Base-by-base conservation (phyloP, 92 coral and sea anemone species). In the Umimayanthus chanpuru region DNA sequence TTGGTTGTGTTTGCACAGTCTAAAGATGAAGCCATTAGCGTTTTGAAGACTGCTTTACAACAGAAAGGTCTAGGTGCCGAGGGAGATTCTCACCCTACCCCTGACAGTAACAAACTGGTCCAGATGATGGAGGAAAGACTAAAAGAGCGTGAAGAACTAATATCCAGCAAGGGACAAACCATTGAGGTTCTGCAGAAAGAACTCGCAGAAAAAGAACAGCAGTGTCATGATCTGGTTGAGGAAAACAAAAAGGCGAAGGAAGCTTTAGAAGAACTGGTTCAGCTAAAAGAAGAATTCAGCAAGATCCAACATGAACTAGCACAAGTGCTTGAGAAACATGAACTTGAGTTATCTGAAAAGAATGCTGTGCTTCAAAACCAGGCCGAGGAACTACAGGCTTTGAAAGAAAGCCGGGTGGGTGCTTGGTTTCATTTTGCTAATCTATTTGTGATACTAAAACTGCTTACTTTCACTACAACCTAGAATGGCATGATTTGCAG, bases 21-120 rank as follows among this genome's bases (percentile, higher is more conserved):
- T 16, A 97, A 97, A 82, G 99, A 97, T 83, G 99, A 97, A 89
- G 99, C 98, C 23, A 94, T 97, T 77, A 95, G 81, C 64, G 99
- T 97, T 28, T 76, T 97, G 71, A 95, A 95, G 82, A 90, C 94
- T 79, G 94, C 99, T 65, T 87, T 97, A 11, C 99, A 97, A 70
- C 98, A 97, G 75, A 90, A 92, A 78, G 96, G 95, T 89, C 91
- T 97, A 85, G 87, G 93, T 58, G 89, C 93, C 47, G 98, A 96
- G 67, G 88, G 87, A 66, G 91, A 86, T 0, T 50, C 79, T 47
- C 90, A 85, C 11, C 68, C 93, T 64, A 58, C 98, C 77, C 86
- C 94, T 65, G 98, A 95, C 79, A 91, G 91, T 61, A 94, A 94
- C 77, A 95, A 91, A 86, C 85, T 97, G 53, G 92, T 94, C 47